Base-by-base conservation (phyloP, 2,888 invertebrate species). In the Opisthograptis luteolata region DNA sequence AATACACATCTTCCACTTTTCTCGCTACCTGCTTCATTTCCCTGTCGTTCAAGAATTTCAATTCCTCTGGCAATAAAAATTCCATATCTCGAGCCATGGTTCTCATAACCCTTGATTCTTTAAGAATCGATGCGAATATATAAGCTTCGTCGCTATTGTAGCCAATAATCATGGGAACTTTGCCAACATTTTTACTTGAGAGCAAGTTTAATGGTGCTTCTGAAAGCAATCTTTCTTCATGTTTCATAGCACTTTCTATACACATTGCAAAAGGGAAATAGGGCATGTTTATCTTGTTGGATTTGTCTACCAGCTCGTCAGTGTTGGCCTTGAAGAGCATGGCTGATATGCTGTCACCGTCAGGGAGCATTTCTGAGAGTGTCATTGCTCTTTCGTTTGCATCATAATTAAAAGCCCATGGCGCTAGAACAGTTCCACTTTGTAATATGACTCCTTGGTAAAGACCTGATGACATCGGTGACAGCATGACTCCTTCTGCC, bases 241-340 rank as follows among this genome's bases (percentile, higher is more conserved):
- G 69, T 43, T 79, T 82, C 13, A 76, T 66, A 8, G 74, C 45
- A 9, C 70, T 79, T 51, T 87, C 89, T 13, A 71, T 53, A 43
- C 90, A 89, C 42, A 89, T 74, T 3, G 75, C 85, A 41, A 87
- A 89, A 1, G 89, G 79, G 48, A 81, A 76, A 48, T 88, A 90
- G 0, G 87, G 68, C 2, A 74, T 57, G 2, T 74, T 52, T 0
- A 89, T 55, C 40, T 73, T 66, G 31, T 78, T 70, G 1, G 79
- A 64, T 27, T 70, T 70, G 0, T 50, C 59, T 0, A 69, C 71
- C 20, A 90, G 53, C 3, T 81, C 79, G 41, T 66, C 66, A 4
- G 60, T 48, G 7, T 68, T 58, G 0, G 68, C 58, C 12, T 71
- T 64, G 0, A 75, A 14, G n/a, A 85, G 56, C 10, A 45, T 44